Percentiles rank a stretch among this genome's conserved stretches.
Evolutionary conservation across 2,797 vertebrate species (phyloP).

Genomic region (Arrhamphus sclerolepis): DNA sequence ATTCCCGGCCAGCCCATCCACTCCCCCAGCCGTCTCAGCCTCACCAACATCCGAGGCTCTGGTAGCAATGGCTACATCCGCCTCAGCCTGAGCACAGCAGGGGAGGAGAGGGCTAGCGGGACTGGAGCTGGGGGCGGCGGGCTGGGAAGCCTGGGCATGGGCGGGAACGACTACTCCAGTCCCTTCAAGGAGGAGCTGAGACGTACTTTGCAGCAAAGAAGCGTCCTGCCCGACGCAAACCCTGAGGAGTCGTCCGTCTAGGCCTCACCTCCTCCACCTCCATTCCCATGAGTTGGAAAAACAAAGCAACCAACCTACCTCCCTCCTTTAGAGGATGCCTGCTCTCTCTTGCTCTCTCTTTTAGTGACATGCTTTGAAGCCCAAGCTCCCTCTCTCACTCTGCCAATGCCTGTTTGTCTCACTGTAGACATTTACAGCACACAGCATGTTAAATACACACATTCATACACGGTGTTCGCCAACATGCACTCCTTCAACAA

Average conservation of each 20-base stretch:
- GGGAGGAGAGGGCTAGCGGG: slow-evolving; percentile 85
- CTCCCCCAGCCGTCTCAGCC: slow-evolving; percentile 92
- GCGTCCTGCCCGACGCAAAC: slow-evolving; percentile 93
- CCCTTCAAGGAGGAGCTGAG: slow-evolving; percentile 92
- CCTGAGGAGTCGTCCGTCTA: slow-evolving; percentile 97
- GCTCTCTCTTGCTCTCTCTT: slow-evolving; percentile 64
- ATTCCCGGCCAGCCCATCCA: slow-evolving; percentile 90
- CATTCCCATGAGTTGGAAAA: slow-evolving; percentile 55
- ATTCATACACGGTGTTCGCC: slow-evolving; percentile 56
- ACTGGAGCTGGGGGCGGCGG: slow-evolving; percentile 78
- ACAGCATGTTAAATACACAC: slow-evolving; percentile 75
- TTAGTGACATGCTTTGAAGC: slow-evolving; percentile 58
- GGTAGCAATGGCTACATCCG: slow-evolving; percentile 95
- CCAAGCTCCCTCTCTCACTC: slow-evolving; percentile 51
- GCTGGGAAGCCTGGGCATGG: slow-evolving; percentile 72
- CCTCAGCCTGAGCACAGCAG: slow-evolving; percentile 86
- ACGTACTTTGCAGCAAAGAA: slow-evolving; percentile 94
- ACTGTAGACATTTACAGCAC: slow-evolving; percentile 73
- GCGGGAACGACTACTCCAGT: slow-evolving; percentile 88
- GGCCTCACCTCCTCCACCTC: slow-evolving; percentile 48
- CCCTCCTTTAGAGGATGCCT: slow-evolving; percentile 78
- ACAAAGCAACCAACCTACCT: slow-evolving; percentile 82
- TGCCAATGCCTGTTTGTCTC: slow-evolving; percentile 75
- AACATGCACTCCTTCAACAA: slow-evolving; percentile 59
- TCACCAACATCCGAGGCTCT: slow-evolving; percentile 90